Evolutionary conservation across 2,888 invertebrate species (phyloP), one percentile per base, ranked within the genome.

Genomic region (Bibio marci): DNA sequence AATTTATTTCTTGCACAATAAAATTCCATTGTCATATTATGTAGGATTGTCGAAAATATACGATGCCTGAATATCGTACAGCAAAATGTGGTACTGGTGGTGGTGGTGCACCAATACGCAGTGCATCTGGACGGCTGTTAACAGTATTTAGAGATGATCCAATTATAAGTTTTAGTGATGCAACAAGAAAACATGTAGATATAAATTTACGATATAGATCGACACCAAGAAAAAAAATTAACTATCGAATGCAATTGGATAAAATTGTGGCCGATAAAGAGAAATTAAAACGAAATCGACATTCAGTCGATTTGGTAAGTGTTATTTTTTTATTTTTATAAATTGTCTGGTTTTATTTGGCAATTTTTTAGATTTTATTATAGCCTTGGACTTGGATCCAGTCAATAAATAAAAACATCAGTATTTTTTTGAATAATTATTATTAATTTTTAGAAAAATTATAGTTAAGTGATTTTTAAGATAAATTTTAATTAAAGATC

Each of bases 151-250:
- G 57, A 50, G 69, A 69, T 49, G 79, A 80, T 53, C 78, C 80
- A 3, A 65, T 72, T 45, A 62, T 79, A 47, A 69, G 73, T 46
- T 73, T 72, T 57, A 65, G 70, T n/a, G 70, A 72, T 35, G 64
- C 67, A 40, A 55, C 70, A 43, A 66, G 76, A 44, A 66, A 70
- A 51, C 69, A 70, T 44, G 70, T 81, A 12, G 79, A 80, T 50
- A 79, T 79, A 55, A 73, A 73, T 49, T 65, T 80, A 44, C 64
- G 79, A 25, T 80, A 80, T 54, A 69, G 71, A 46, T 68, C 69
- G 38, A 40, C 63, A 57, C 15, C 22, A 17, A 15, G 65, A 71
- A 43, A 69, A 73, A 49, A 59, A 63, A 17, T 26, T 42, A 56
- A 58, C 37, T 76, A 76, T 50, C 71, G 71, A 51, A 60, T 67